Conservation (phyloP, 2,888 invertebrate genomes). For the Drosophila macrospina region DNA sequence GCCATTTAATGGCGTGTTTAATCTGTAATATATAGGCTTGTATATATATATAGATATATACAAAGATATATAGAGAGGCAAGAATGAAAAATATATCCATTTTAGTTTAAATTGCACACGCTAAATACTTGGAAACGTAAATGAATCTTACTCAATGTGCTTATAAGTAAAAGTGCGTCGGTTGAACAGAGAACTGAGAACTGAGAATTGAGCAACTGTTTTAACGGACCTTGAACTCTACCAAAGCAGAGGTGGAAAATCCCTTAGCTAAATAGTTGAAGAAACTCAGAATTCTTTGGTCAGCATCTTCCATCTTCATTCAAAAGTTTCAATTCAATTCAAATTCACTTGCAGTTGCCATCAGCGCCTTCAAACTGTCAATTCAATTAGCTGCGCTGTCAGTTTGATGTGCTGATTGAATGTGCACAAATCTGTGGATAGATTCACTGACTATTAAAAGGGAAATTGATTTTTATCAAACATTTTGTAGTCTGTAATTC, state of each 20-base stretch:
- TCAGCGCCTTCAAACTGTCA: conserved; percentile 47
- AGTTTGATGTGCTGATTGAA: conserved; percentile 46
- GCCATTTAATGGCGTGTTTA: conserved; percentile 69
- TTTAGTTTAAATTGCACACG: conserved; percentile 64
- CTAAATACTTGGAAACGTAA: conserved; percentile 58
- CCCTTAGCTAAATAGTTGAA: too few species aligned
- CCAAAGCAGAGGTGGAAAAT: background rate
- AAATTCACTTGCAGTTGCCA: conserved; percentile 15
- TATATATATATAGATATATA: conserved; percentile 24
- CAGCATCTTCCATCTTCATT: conserved; percentile 11
- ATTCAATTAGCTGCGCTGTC: conserved; percentile 59
- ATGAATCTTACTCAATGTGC: conserved; percentile 55
- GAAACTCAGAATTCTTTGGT: background rate
- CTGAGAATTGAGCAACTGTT: conserved; percentile 5
- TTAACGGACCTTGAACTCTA: conserved; percentile 41
- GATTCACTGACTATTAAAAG: background rate
- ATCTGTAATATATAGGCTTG: conserved; percentile 64
- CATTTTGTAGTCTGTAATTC: conserved; percentile 2
- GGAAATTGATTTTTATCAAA: background rate
- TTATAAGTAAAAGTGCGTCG: conserved; percentile 49
- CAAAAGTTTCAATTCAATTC: conserved; percentile 23
- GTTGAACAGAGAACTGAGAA: conserved; percentile 14
- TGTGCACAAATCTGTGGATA: conserved; percentile 22
- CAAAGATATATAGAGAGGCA: conserved; percentile 16
- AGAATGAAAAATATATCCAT: conserved; percentile 39